Evolutionary conservation across 2,888 invertebrate species (phyloP), one percentile per base, ranked within the genome.

Genomic region (Coelopa pilipes): DNA sequence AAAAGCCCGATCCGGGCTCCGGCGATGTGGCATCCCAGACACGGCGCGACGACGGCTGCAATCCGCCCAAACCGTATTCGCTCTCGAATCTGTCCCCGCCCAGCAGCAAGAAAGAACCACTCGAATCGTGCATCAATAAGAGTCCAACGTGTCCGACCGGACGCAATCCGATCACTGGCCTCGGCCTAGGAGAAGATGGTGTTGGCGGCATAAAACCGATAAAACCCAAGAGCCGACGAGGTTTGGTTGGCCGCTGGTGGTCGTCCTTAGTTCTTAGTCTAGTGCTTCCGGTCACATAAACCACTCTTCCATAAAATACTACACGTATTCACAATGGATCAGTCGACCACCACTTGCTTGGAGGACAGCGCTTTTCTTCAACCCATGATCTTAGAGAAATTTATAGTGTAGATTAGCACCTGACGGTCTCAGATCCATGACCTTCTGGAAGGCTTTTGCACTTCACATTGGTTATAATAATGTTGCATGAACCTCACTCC

Each of bases 81-180:
- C 73, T 80, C 9, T 66, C 80, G 15, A 77, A 76, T 7, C 77
- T 75, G 72, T 57, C 72, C 12, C 71, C 69, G 45, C 50, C 46
- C 10, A 67, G 66, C 46, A 66, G 60, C 21, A 66, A 73, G 34
- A 53, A 65, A 45, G 76, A 75, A 63, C 76, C 72, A 0, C 9
- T 78, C 50, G 45, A 53, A 0, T 5, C 45, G 0, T 79, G 77
- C 19, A 63, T 68, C 0, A 57, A 68, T 1, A 68, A 17, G 17
- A 50, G 62, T 12, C 13, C 66, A 53, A 76, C 74, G 60, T 34
- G 34, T 34, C 70, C 79, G 19, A 57, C 65, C 55, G 62, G 80
- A 68, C 83, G 84, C 19, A 86, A 84, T 81, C 82, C 84, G 10
- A 83, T 83, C n/a, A 84, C 82, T 45, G 82, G 83, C 46, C 75